These are phyloP conservation scores for Stratiomys singularior DNA, from an alignment of 2,888 invertebrate species.

Conservation along the genomic window DNA sequence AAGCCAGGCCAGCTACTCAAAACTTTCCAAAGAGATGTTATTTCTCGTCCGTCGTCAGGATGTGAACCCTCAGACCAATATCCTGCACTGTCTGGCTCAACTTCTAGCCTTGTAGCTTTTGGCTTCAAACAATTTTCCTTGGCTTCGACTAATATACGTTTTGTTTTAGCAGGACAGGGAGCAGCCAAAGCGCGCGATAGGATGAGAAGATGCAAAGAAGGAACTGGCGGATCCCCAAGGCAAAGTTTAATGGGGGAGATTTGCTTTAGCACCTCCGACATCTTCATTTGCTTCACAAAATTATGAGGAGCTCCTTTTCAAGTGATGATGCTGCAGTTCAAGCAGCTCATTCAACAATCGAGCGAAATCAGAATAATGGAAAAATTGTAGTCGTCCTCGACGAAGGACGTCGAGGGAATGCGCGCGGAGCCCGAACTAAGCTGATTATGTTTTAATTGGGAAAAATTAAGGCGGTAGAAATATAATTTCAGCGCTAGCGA, in stretches of 20 bases:
- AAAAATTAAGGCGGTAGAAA: constrained; percentile 16
- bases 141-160: background rate
- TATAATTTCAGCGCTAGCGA: background rate
- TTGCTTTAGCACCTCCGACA: constrained; percentile 28
- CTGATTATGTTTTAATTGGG: constrained; percentile 20
- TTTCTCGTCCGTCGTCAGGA: no score
- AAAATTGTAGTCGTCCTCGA: background rate
- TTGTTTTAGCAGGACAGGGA: background rate
- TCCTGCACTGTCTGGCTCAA: no score
- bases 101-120: no score
- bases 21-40: no score
- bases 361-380: background rate
- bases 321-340: constrained; percentile 19
- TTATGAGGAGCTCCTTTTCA: constrained; percentile 16
- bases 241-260: constrained; percentile 22
- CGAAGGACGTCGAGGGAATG: no score
- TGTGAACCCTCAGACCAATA: no score
- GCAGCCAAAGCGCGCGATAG: background rate
- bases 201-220: no score
- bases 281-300: constrained; percentile 31
- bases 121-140: background rate
- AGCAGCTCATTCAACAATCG: background rate
- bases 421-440: background rate
- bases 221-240: background rate
- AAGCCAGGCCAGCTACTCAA: no score